These are phyloP conservation scores for Psittacula derbiana DNA, from an alignment of 2,797 vertebrate genomes.

Conservation along the genomic window DNA sequence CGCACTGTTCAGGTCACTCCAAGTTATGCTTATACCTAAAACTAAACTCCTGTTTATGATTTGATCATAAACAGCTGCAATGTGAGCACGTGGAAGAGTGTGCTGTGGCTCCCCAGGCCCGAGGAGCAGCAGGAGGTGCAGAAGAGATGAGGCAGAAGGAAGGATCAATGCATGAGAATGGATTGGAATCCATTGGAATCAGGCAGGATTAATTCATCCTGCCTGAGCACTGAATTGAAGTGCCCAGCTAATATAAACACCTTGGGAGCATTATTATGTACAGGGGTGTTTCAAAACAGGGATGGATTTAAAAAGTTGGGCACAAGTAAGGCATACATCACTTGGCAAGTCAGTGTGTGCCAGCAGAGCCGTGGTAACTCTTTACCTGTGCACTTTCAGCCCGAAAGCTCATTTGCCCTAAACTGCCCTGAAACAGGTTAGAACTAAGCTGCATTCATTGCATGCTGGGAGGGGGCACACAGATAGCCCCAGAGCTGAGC, in stretches of 20 bases:
- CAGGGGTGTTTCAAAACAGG: neutral
- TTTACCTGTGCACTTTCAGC: neutral
- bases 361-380: neutral
- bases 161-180: neutral
- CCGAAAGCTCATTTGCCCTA: neutral
- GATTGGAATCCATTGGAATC: neutral
- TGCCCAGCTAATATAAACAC: neutral
- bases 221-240: neutral
- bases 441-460: neutral
- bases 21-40: neutral
- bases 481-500: neutral
- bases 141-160: neutral
- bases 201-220: neutral
- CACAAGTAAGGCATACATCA: neutral
- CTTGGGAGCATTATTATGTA: neutral
- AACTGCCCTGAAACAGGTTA: neutral
- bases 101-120: neutral
- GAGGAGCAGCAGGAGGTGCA: neutral
- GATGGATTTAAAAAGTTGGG: neutral
- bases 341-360: neutral
- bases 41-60: neutral
- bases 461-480: neutral
- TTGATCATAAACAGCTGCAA: neutral
- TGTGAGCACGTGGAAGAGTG: accelerated
- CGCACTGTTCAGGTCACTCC: neutral